Base-by-base conservation (phyloP, 2,888 invertebrate genomes). In the Laspeyria flexula region DNA sequence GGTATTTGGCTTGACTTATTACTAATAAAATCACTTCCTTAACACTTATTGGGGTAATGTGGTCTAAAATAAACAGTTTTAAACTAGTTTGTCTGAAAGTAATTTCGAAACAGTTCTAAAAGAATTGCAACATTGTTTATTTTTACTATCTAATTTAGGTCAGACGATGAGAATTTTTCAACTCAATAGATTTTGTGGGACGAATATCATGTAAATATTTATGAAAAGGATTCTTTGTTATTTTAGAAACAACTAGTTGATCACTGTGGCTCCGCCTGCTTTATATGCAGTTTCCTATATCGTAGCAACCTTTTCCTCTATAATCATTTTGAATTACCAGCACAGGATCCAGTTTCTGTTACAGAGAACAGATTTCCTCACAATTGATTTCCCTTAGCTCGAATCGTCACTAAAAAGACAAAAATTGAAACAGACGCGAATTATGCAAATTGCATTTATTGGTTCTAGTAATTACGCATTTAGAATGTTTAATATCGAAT, bases 101-200 rank as follows among this genome's bases (percentile, higher is more conserved):
- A 55, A 50, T 59, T 58, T 21, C 3, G 40, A 49, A 62, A 57
- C 44, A 33, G 64, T 59, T 67, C 51, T 15, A 43, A 25, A 63
- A 63, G 48, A 55, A 50, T 34, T 31, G 48, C 45, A 55, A n/a
- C 50, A 45, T 12, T 31, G 45, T 58, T 62, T 67, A 67, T 59
- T 64, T 63, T 66, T 53, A 51, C 43, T 43, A 30, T 40, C 31
- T 29, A 43, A 65, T 67, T 65, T 42, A 42, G 65, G 68, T 64
- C 55, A 65, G 38, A 15, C 4, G 3, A 16, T 34, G 35, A 55
- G 25, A 43, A 47, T 34, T 55, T 48, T 44, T 33, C 54, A 0
- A 40, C 12, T 25, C 11, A 18, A 46, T 18, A 18, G 23, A 34
- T 27, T 0, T n/a, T 5, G 0, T 37, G 5, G 13, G 31, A 31